Evolutionary conservation across 2,113 vertebrate species (phyloP).

Genomic region (Mormyrus iriodes): DNA sequence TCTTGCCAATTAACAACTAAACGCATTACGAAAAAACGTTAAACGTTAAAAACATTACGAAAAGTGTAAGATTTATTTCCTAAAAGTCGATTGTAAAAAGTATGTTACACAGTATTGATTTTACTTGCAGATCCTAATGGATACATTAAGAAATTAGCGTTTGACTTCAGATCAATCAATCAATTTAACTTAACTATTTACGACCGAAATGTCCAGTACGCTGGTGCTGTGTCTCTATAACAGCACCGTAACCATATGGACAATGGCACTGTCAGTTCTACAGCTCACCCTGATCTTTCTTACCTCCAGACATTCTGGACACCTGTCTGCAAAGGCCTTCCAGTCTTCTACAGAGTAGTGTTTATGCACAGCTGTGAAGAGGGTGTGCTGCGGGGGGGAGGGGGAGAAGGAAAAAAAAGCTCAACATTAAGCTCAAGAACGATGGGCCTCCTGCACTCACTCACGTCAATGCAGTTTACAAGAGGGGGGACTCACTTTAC

Average conservation of each 20-base stretch:
- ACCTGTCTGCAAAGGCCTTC: conserved; percentile 79
- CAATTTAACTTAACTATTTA: background rate
- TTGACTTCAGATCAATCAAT: background rate
- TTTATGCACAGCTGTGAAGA: conserved; percentile 94
- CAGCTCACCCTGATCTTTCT: background rate
- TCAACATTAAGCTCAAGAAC: background rate
- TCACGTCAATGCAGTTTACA: background rate
- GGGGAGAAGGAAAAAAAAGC: conserved; percentile 10
- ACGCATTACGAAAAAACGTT: too few relatives aligned
- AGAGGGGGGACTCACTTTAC: conserved; percentile 67
- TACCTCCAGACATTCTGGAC: conserved; percentile 92
- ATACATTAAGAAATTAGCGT: background rate
- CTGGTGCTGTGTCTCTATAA: background rate
- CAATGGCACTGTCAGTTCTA: background rate
- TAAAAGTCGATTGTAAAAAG: background rate
- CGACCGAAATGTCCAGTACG: background rate
- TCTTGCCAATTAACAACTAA: background rate
- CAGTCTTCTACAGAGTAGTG: conserved; percentile 93
- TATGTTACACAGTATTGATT: background rate
- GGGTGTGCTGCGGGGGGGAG: conserved; percentile 71
- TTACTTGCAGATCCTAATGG: background rate
- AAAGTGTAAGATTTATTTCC: background rate
- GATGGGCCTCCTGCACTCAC: background rate
- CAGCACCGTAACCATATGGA: background rate
- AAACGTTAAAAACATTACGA: background rate